Percentiles rank a stretch among this genome's conserved stretches.
Evolutionary conservation across 2,888 invertebrate species (phyloP).

Genomic region (Philereme transversata): DNA sequence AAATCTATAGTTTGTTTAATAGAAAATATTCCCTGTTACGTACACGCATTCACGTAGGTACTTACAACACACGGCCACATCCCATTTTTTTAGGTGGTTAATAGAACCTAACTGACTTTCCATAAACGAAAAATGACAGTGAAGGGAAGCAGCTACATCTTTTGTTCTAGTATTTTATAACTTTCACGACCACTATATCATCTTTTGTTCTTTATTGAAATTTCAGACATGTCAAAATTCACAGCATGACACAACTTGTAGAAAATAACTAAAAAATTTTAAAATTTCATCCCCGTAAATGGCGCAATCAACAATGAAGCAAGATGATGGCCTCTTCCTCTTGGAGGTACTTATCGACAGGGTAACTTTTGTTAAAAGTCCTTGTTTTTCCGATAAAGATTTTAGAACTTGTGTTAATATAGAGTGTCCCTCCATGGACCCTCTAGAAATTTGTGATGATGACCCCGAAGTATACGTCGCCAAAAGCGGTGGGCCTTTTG

Average conservation of each 20-base stretch:
- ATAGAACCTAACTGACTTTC: no score
- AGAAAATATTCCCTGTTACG: no score
- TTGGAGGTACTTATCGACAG: conserved; percentile 86
- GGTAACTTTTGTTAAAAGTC: conserved; percentile 66
- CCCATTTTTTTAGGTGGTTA: no score
- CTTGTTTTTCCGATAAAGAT: conserved; percentile 73
- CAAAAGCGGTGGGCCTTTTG: conserved; percentile 66
- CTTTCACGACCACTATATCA: no score
- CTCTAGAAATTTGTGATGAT: conserved; percentile 86
- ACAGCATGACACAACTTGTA: conserved; percentile 26
- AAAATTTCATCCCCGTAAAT: conserved; percentile 64
- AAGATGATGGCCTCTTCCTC: conserved; percentile 85
- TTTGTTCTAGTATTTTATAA: no score
- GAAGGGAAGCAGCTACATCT: no score
- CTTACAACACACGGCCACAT: no score
- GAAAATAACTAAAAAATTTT: conserved; percentile 42
- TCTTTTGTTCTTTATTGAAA: no score
- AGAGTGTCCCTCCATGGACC: conserved; percentile 82
- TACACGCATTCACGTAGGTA: no score
- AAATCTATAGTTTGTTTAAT: no score
- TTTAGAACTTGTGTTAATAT: conserved; percentile 86
- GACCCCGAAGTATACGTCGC: conserved; percentile 71
- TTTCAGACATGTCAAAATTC: conserved; percentile 31
- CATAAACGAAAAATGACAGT: no score
- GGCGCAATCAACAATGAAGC: conserved; percentile 60